Percentiles rank a stretch among this genome's conserved stretches.
These are phyloP conservation scores for Drosophila anceps DNA, from an alignment of 2,888 invertebrate species.

Conservation along the genomic window DNA sequence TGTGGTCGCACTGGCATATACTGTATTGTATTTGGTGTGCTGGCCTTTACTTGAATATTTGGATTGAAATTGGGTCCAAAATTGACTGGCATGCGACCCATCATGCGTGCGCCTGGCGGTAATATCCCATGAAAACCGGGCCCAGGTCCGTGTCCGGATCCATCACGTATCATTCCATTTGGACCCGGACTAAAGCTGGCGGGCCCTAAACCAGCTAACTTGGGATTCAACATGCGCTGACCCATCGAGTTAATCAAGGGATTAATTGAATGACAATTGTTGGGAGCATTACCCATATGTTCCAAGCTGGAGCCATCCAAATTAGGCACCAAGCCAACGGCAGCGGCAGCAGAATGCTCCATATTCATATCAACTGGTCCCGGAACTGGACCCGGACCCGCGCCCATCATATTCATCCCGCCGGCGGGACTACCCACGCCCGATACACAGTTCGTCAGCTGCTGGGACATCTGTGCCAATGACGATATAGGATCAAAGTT, in stretches of 20 bases:
- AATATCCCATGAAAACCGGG: conserved; percentile 75
- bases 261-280: conserved; percentile 74
- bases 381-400: conserved; percentile 52
- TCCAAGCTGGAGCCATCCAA: conserved; percentile 84
- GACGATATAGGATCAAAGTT: conserved; percentile 96
- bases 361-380: conserved; percentile 76
- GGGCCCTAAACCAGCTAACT: conserved; percentile 86
- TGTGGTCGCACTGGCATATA: conserved; percentile 98
- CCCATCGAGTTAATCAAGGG: conserved; percentile 86
- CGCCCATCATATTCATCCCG: conserved; percentile 65
- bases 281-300: conserved; percentile 67
- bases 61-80: conserved; percentile 87
- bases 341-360: conserved; percentile 54
- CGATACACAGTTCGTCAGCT: conserved; percentile 91
- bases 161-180: conserved; percentile 73
- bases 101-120: conserved; percentile 86
- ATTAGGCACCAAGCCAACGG: conserved; percentile 66
- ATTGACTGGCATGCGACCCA: conserved; percentile 89
- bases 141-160: conserved; percentile 36
- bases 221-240: conserved; percentile 88
- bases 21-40: conserved; percentile 98
- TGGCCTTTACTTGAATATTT: conserved; percentile 97
- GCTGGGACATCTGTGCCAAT: conserved; percentile 97
- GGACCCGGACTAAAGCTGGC: conserved; percentile 61
- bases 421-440: conserved; percentile 74